phyloP scores from a whole-genome alignment of 2,797 vertebrate genomes.

The Amphiprion clarkii region DNA sequence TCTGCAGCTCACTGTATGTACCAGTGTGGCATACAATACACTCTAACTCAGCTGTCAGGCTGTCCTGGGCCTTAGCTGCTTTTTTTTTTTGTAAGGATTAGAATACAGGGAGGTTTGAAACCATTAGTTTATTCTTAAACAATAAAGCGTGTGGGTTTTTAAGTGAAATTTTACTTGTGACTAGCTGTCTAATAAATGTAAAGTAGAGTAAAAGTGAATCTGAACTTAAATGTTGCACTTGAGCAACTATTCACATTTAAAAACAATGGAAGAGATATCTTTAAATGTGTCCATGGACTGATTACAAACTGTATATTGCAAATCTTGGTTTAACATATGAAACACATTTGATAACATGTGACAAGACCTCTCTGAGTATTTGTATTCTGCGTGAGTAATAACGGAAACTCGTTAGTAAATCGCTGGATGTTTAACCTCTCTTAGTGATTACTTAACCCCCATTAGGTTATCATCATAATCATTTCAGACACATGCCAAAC shows the following conservation, averaged over 20 bases:
- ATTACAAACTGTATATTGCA: background rate
- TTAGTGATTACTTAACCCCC: slow-evolving; percentile 32
- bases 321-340: background rate
- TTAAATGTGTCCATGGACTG: background rate
- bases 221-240: background rate
- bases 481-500: slow-evolving; percentile 48
- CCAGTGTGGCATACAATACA: too few species aligned
- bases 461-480: slow-evolving; percentile 44
- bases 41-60: too few species aligned
- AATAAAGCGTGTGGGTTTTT: too few species aligned
- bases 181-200: background rate
- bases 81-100: too few species aligned
- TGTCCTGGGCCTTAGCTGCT: too few species aligned
- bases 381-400: background rate
- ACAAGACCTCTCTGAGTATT: background rate
- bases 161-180: too few species aligned
- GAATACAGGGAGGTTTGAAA: too few species aligned
- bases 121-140: too few species aligned
- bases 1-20: too few species aligned
- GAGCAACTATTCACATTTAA: background rate
- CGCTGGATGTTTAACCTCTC: slow-evolving; percentile 12
- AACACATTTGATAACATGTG: slow-evolving; percentile 3
- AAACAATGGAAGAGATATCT: background rate
- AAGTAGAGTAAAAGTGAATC: background rate
- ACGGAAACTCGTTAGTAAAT: slow-evolving; percentile 1